These are phyloP conservation scores for Mythimna impura DNA, from an alignment of 2,888 invertebrate species.

Conservation along the genomic window DNA sequence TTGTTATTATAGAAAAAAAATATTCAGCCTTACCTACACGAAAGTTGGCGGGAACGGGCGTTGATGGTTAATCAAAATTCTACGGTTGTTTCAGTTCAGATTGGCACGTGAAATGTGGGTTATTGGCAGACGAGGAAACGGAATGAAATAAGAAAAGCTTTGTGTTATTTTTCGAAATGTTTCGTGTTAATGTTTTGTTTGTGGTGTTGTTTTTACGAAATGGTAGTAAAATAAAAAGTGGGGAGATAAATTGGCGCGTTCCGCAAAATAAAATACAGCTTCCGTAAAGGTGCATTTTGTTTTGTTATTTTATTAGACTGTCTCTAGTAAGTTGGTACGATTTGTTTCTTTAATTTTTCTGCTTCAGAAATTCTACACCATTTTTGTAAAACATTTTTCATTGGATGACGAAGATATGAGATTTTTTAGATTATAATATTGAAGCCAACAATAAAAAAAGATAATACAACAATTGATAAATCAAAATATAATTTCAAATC, in stretches of 20 bases:
- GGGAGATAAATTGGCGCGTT: conserved; percentile 5
- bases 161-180: conserved; percentile 20
- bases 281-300: not conserved
- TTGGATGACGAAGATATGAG: not conserved
- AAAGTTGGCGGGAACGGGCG: conserved; percentile 34
- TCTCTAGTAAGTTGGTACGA: not conserved
- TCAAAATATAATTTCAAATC: too few species aligned
- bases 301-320: not conserved
- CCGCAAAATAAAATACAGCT: not conserved
- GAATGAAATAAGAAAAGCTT: conserved; percentile 36
- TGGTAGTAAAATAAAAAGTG: conserved; percentile 6
- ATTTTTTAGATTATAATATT: too few species aligned
- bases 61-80: conserved; percentile 61
- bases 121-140: conserved; percentile 36
- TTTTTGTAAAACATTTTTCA: not conserved
- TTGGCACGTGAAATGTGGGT: conserved; percentile 52
- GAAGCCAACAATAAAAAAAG: not conserved
- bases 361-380: not conserved
- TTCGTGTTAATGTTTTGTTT: conserved; percentile 14
- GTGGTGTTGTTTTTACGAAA: not conserved
- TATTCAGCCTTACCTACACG: conserved; percentile 15
- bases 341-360: not conserved
- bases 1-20: conserved; percentile 38
- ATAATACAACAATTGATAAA: not conserved
- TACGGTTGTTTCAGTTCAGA: conserved; percentile 44